Conservation (phyloP, 2,888 invertebrate species). For the Perdita meconis region DNA sequence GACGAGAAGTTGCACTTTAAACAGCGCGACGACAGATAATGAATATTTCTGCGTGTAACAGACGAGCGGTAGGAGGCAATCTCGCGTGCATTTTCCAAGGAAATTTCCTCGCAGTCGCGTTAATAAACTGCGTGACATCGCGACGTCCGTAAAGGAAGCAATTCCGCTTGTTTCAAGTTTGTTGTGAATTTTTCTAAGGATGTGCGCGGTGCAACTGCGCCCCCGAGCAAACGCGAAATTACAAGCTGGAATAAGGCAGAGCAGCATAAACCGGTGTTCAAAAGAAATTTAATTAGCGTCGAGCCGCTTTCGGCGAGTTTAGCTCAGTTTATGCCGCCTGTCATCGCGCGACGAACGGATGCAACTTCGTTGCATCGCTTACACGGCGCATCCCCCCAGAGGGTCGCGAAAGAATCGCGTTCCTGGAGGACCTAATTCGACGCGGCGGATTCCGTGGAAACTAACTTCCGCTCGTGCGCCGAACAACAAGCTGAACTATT, state of each 20-base stretch:
- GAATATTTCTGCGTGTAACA: not conserved
- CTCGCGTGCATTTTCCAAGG: not conserved
- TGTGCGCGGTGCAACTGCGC: conserved; percentile 9
- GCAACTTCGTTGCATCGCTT: conserved; percentile 28
- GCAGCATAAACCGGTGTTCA: conserved; percentile 4
- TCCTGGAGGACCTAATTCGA: conserved; percentile 17
- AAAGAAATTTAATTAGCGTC: conserved; percentile 55
- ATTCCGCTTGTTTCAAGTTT: not conserved
- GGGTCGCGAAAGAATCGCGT: conserved; percentile 10
- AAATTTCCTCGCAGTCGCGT: not conserved
- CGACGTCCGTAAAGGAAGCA: not conserved
- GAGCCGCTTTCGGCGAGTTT: conserved; percentile 30
- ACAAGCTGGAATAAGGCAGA: not conserved
- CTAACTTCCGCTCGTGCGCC: conserved; percentile 1
- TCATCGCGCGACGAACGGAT: conserved; percentile 28
- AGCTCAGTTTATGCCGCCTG: conserved; percentile 3
- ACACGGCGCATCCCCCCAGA: not conserved
- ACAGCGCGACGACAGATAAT: not conserved
- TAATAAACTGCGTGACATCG: not conserved
- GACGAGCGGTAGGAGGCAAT: not conserved
- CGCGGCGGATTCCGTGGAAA: conserved; percentile 12
- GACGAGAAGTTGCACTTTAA: not conserved
- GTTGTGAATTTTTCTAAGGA: conserved; percentile 27
- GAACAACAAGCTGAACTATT: conserved; percentile 1
- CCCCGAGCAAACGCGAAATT: conserved; percentile 23